phyloP scores from a whole-genome alignment of 2,113 vertebrate genomes.

The Dipodomys spectabilis region DNA sequence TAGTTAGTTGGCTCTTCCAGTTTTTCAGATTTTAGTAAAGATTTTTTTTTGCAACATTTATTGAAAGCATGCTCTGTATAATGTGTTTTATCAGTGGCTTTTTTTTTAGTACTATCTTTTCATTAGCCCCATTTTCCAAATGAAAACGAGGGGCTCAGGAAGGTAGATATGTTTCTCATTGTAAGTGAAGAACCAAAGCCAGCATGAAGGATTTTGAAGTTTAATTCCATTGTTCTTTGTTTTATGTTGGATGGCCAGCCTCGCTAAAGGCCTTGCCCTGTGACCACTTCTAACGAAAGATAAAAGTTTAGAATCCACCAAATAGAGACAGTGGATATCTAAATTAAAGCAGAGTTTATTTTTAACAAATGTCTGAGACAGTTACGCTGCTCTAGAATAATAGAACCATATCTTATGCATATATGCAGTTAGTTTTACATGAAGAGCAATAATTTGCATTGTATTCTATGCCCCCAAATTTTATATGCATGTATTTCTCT shows the following conservation, averaged over 20 bases:
- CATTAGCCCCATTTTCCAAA: background rate
- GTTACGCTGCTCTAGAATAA: background rate
- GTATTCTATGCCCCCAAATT: background rate
- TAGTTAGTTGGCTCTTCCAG: conserved; percentile 29
- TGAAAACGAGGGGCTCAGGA: background rate
- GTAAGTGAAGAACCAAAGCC: background rate
- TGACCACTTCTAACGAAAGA: background rate
- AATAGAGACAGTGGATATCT: background rate
- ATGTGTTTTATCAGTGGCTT: background rate
- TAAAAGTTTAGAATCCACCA: background rate
- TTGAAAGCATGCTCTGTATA: background rate
- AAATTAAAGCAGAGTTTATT: background rate
- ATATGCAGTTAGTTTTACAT: background rate
- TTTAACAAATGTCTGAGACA: background rate
- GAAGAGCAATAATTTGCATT: background rate
- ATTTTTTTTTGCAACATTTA: conserved; percentile 18
- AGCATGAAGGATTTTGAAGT: background rate
- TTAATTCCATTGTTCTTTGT: background rate
- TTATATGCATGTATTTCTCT: background rate
- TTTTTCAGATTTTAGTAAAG: conserved; percentile 34
- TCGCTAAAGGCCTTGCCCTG: background rate
- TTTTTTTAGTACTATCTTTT: background rate
- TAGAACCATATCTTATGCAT: background rate
- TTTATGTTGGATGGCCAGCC: background rate
- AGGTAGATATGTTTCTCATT: background rate